Conservation (phyloP, 2,888 invertebrate species). For the Euclidia mi region DNA sequence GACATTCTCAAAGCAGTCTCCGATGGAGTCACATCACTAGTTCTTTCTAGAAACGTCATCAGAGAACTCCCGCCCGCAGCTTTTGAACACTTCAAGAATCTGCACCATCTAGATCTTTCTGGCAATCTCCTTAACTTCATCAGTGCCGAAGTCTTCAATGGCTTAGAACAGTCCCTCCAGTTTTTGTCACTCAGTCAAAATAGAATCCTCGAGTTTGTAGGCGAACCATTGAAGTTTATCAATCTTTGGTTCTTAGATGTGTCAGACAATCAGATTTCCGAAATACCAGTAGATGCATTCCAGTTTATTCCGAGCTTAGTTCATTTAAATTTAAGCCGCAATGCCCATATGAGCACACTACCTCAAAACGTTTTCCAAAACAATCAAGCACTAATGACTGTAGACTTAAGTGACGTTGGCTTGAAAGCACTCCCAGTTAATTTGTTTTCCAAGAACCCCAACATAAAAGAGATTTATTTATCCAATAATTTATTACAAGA, state of each 20-base stretch:
- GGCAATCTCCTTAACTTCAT: constrained; percentile 94
- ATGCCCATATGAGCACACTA: constrained; percentile 91
- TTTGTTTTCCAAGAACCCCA: constrained; percentile 91
- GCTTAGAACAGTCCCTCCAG: constrained; percentile 93
- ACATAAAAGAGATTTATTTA: constrained; percentile 92
- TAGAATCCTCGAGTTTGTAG: constrained; percentile 92
- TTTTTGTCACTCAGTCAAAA: constrained; percentile 94
- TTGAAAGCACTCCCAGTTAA: constrained; percentile 93
- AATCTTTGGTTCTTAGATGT: constrained; percentile 93
- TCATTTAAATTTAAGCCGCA: constrained; percentile 94
- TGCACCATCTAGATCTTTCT: constrained; percentile 93
- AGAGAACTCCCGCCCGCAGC: constrained; percentile 95
- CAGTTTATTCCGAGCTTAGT: constrained; percentile 91
- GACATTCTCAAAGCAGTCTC: constrained; percentile 94
- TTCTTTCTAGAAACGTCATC: constrained; percentile 95
- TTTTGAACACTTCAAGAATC: constrained; percentile 94
- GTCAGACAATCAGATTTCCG: constrained; percentile 94
- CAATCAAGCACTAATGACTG: constrained; percentile 91
- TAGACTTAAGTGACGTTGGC: constrained; percentile 94
- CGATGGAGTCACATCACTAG: constrained; percentile 92
- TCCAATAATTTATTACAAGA: constrained; percentile 94
- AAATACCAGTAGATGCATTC: constrained; percentile 92
- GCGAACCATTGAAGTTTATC: constrained; percentile 91
- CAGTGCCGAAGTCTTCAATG: constrained; percentile 93
- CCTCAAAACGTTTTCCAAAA: constrained; percentile 93